phyloP scores from a whole-genome alignment of 2,113 vertebrate genomes.

The Epinephelus fuscoguttatus region DNA sequence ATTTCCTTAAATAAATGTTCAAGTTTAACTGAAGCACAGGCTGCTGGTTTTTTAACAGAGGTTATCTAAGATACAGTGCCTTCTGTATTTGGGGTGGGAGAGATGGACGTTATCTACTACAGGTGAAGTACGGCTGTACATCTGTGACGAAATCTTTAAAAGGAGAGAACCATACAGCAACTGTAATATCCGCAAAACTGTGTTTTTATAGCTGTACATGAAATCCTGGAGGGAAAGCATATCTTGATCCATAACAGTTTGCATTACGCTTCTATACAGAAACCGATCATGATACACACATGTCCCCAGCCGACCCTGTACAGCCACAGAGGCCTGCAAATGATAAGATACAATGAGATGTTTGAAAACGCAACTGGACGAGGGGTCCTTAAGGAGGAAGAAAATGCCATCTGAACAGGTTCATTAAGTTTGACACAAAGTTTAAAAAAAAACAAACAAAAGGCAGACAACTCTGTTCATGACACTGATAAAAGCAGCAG shows the following conservation, averaged over 20 bases:
- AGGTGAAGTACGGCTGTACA: constrained; percentile 34
- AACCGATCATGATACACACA: not conserved
- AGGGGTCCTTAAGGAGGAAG: constrained; percentile 1
- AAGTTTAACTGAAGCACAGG: constrained; percentile 87
- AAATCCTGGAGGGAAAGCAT: constrained; percentile 15
- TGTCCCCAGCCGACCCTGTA: not conserved
- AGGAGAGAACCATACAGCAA: constrained; percentile 30
- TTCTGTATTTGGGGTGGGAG: constrained; percentile 47
- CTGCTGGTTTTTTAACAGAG: constrained; percentile 85
- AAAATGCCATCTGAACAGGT: constrained; percentile 29
- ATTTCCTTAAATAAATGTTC: constrained; percentile 87
- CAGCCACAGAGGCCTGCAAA: constrained; percentile 39
- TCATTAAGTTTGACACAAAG: constrained; percentile 55
- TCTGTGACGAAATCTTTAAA: constrained; percentile 2
- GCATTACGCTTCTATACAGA: constrained; percentile 32
- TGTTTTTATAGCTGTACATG: constrained; percentile 44
- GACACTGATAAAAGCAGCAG: constrained; percentile 64
- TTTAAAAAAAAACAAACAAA: constrained; percentile 28
- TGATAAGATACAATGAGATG: constrained; percentile 33
- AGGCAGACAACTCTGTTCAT: constrained; percentile 45
- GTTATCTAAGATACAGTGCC: constrained; percentile 75
- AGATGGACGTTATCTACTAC: constrained; percentile 42
- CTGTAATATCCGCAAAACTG: constrained; percentile 53
- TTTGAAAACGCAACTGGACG: constrained; percentile 14
- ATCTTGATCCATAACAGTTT: constrained; percentile 15